Evolutionary conservation across 2,888 invertebrate genomes (phyloP), one percentile per base, ranked within the genome.

Genomic region (Agonopterix arenella): DNA sequence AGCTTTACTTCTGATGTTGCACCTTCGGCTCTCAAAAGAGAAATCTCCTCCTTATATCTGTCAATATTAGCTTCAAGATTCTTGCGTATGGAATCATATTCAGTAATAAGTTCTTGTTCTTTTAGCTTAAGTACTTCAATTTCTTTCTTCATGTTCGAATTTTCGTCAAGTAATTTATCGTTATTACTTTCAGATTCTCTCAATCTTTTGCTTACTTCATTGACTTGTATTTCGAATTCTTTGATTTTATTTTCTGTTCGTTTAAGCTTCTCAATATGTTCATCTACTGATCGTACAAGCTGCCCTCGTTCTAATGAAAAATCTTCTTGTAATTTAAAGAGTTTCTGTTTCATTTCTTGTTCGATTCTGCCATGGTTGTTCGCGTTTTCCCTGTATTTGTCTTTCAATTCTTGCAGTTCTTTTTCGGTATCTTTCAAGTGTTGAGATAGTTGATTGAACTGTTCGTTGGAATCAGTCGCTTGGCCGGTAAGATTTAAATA

Each of bases 401-500:
- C 88, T 63, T 90, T 84, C 2, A 91, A 64, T 5, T 82, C 77
- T 62, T 91, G 90, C 40, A 91, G 76, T 56, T 91, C 89, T 58
- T 88, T 90, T 64, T 92, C 92, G 44, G 92, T 90, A 11, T 84
- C 83, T 60, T 90, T 88, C 1, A 92, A 70, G 58, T 91, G 90
- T 56, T 90, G 89, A 3, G 90, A 89, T 38, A 92, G 70, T 58
- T 90, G 88, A 51, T 84, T 77, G 47, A 92, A 84, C 61, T 93
- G 90, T 52, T 90, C 90, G 60, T 90, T 91, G 1, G 92, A 92
- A 68, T 93, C 90, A 11, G 89, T 90, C 0, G 92, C 86, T 55
- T 91, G 90, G 44, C 89, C 91, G 47, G 91, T 91, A 41, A 93
- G 69, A 64, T 86, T 89, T 48, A 90, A 76, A 54, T 93, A 89